Conservation (phyloP, 2,113 vertebrate genomes). For the Pteruthius melanotis region DNA sequence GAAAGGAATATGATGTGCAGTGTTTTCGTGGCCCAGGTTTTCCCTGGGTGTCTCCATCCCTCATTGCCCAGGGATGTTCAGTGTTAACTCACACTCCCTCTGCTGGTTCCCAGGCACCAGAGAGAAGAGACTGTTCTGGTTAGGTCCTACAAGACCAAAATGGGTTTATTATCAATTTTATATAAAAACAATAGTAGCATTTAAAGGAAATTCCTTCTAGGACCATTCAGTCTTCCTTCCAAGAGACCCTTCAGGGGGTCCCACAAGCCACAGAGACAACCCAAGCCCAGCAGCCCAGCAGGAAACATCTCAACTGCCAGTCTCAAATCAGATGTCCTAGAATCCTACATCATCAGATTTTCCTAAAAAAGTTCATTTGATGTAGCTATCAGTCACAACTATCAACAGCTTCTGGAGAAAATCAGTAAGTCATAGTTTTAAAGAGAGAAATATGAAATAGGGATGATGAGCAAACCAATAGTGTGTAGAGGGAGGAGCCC, state of each 20-base stretch:
- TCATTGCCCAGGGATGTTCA: background rate
- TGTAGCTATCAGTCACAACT: background rate
- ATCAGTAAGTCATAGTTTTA: background rate
- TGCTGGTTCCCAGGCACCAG: constrained; percentile 33
- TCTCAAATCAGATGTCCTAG: background rate
- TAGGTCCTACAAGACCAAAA: background rate
- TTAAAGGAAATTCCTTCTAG: background rate
- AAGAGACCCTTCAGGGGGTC: background rate
- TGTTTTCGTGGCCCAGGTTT: background rate
- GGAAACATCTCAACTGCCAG: background rate
- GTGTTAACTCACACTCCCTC: constrained; percentile 41
- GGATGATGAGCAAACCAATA: background rate
- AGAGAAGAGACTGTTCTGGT: background rate
- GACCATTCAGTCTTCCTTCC: background rate
- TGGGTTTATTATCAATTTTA: background rate
- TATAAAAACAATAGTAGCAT: background rate
- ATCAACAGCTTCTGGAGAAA: background rate
- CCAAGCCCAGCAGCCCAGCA: background rate
- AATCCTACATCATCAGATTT: background rate
- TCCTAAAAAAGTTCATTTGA: background rate
- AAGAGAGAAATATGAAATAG: background rate
- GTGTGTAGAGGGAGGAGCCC: background rate
- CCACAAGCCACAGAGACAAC: rapidly evolving
- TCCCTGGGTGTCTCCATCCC: background rate
- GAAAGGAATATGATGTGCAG: background rate